Conservation (phyloP, 2,113 vertebrate genomes). For the Thamnaconus septentrionalis region DNA sequence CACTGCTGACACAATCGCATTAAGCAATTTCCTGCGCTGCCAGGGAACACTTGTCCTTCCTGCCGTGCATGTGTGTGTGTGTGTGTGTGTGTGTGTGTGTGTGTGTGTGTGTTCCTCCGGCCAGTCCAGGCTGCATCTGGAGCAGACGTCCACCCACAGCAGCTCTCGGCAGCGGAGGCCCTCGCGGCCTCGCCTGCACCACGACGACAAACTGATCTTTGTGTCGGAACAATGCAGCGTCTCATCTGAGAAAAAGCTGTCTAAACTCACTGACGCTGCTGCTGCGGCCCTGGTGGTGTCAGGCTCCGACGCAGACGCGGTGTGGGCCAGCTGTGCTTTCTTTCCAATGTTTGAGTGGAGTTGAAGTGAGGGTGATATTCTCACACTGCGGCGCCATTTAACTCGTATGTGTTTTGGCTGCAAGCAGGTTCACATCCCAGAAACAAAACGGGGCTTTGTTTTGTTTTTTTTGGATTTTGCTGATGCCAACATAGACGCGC, state of each 20-base stretch:
- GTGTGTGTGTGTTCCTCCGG: slow-evolving; percentile 44
- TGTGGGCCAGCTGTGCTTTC: too few species aligned
- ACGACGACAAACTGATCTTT: slow-evolving; percentile 55
- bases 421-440: too few species aligned
- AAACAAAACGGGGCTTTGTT: too few species aligned
- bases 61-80: slow-evolving; percentile 31
- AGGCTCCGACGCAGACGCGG: not conserved
- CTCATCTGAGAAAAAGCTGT: slow-evolving; percentile 43
- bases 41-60: slow-evolving; percentile 43
- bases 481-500: slow-evolving; percentile 36
- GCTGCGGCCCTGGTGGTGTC: not conserved
- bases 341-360: not conserved
- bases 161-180: slow-evolving; percentile 6
- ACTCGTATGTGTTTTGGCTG: not conserved
- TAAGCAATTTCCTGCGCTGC: slow-evolving; percentile 64
- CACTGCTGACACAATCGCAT: slow-evolving; percentile 49
- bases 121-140: slow-evolving; percentile 57
- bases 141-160: slow-evolving; percentile 61
- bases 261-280: not conserved
- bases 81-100: slow-evolving; percentile 24
- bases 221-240: slow-evolving; percentile 44
- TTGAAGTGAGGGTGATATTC: not conserved
- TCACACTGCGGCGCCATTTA: not conserved
- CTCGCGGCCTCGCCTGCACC: not conserved
- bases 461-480: slow-evolving; percentile 24